Conservation (phyloP, 2,888 invertebrate genomes). For the Ctenicera cuprea region DNA sequence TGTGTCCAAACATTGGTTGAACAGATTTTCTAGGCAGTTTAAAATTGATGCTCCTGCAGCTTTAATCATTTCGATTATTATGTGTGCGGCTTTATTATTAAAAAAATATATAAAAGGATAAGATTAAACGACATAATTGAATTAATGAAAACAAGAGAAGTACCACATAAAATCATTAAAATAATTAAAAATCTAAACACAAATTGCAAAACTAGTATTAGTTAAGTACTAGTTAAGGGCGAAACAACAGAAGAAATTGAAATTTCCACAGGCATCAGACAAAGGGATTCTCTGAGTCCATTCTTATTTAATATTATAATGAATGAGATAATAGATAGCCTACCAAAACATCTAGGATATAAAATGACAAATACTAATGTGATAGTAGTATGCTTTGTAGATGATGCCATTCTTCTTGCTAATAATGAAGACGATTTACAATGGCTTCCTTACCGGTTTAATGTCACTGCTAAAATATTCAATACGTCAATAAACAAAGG, state of each 20-base stretch:
- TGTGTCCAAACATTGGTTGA: no score
- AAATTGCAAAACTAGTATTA: slow-evolving; percentile 6
- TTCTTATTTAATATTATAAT: slow-evolving; percentile 6
- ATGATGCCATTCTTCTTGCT: not conserved
- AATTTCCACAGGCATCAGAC: not conserved
- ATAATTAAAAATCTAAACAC: slow-evolving; percentile 7
- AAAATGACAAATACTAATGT: slow-evolving; percentile 1
- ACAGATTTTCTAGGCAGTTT: no score
- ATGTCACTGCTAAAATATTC: no score
- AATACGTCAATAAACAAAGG: not conserved
- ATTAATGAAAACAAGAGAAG: not conserved
- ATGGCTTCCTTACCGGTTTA: no score
- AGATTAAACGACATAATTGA: not conserved
- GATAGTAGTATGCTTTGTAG: slow-evolving; percentile 7
- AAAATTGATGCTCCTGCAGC: no score
- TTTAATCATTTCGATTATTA: no score
- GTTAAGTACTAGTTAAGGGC: no score
- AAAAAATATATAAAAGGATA: not conserved
- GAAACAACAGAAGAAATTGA: slow-evolving; percentile 3
- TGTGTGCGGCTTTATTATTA: no score
- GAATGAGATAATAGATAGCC: not conserved
- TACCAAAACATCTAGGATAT: not conserved
- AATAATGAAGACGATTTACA: no score
- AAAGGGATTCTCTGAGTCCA: not conserved
- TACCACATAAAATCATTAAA: not conserved